Conservation (phyloP, 2,797 vertebrate species). For the Tenualosa thibaudeaui region DNA sequence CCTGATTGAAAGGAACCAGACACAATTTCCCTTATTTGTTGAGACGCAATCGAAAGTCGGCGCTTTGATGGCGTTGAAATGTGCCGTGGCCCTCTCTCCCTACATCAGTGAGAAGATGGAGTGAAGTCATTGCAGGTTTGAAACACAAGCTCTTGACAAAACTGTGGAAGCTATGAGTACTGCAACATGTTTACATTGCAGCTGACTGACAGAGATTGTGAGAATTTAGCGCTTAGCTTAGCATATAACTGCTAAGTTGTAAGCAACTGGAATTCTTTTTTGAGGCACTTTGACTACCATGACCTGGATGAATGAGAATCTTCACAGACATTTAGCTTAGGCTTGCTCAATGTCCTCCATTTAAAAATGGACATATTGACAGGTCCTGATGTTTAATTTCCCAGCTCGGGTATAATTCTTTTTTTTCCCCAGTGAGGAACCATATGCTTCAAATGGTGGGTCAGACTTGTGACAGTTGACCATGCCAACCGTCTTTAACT, state of each 20-base stretch:
- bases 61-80: conserved; percentile 53
- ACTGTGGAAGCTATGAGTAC: conserved; percentile 27
- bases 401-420: conserved; percentile 2
- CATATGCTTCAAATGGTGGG: neutral
- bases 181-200: neutral
- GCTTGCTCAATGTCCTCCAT: neutral
- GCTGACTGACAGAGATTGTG: conserved; percentile 34
- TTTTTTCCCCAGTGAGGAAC: neutral
- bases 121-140: conserved; percentile 19
- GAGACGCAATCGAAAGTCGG: conserved; percentile 41
- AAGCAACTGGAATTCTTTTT: too few species aligned
- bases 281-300: too few species aligned
- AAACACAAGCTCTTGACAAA: conserved; percentile 47
- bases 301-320: too few species aligned
- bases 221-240: neutral
- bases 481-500: neutral
- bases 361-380: neutral
- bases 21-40: conserved; percentile 54
- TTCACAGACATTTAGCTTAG: too few species aligned
- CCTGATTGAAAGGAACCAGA: conserved; percentile 52
- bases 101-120: conserved; percentile 23
- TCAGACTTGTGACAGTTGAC: neutral
- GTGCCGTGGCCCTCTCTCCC: conserved; percentile 38
- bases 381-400: neutral
- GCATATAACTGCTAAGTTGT: too few species aligned